These are phyloP conservation scores for Potamilus streckersoni DNA, from an alignment of 1,140 invertebrate genomes.

Conservation along the genomic window DNA sequence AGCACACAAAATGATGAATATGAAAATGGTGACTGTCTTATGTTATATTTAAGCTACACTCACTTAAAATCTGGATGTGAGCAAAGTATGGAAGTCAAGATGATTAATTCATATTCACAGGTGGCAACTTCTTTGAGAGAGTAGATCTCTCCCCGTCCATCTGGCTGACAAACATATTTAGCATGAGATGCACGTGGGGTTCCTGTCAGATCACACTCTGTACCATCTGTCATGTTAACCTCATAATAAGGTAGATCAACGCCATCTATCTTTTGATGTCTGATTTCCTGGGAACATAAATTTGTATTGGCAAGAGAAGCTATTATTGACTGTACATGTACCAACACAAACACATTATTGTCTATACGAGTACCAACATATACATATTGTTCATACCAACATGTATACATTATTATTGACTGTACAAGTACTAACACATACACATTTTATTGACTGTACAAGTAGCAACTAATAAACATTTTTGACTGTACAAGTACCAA, in stretches of 20 bases:
- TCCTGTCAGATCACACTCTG: conserved; percentile 90
- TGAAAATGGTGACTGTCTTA: neutral
- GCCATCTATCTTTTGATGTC: conserved; percentile 77
- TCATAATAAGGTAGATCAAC: conserved; percentile 79
- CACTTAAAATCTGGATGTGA: conserved; percentile 88
- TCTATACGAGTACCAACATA: too few relatives aligned
- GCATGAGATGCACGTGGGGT: conserved; percentile 83
- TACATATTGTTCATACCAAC: too few relatives aligned
- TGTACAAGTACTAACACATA: too few relatives aligned
- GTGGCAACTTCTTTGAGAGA: conserved; percentile 92
- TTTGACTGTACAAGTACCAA: too few relatives aligned
- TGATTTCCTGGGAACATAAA: conserved; percentile 3
- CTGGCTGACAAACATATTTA: conserved; percentile 67
- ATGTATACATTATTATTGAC: too few relatives aligned
- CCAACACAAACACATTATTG: too few relatives aligned
- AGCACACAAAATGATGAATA: neutral
- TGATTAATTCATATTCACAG: conserved; percentile 82
- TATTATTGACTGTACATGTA: too few relatives aligned
- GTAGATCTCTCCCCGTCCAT: conserved; percentile 83
- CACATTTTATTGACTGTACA: too few relatives aligned
- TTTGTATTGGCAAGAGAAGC: too few relatives aligned
- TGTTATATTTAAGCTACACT: conserved; percentile 15
- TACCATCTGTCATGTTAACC: conserved; percentile 75
- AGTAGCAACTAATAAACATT: too few relatives aligned
- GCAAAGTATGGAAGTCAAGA: conserved; percentile 85